phyloP scores from a whole-genome alignment of 2,113 vertebrate species.

The Thomomys bottae region DNA sequence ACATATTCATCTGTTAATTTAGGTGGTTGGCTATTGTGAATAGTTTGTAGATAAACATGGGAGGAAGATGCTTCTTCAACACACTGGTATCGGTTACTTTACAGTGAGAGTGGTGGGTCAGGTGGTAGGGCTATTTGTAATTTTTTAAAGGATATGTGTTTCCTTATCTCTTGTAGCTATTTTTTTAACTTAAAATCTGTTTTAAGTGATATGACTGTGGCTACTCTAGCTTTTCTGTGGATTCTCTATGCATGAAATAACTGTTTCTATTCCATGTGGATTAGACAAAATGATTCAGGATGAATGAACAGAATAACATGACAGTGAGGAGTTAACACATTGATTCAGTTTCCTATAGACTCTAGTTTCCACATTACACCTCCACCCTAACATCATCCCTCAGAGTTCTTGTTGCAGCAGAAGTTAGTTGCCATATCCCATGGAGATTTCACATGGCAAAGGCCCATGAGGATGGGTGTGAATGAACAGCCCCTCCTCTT shows the following conservation, averaged over 20 bases:
- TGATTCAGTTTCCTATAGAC: neutral
- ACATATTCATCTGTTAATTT: neutral
- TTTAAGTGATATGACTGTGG: too few species aligned
- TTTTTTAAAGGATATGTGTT: too few species aligned
- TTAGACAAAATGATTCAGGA: neutral
- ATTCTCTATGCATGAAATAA: too few species aligned
- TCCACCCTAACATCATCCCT: neutral
- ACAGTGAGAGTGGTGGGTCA: too few species aligned
- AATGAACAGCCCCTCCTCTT: neutral
- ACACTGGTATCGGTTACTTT: neutral
- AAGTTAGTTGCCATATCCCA: neutral
- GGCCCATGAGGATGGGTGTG: neutral
- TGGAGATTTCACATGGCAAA: neutral
- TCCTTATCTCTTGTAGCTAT: too few species aligned
- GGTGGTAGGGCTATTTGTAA: too few species aligned
- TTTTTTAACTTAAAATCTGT: too few species aligned
- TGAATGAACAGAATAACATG: neutral
- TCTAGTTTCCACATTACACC: neutral
- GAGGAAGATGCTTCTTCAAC: neutral
- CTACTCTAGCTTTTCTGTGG: too few species aligned
- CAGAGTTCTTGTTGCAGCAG: neutral
- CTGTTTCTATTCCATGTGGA: neutral
- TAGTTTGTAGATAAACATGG: too few species aligned
- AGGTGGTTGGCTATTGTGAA: neutral
- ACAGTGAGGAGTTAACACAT: neutral